Conservation (phyloP, 2,888 invertebrate genomes). For the Keiferia lycopersicella region DNA sequence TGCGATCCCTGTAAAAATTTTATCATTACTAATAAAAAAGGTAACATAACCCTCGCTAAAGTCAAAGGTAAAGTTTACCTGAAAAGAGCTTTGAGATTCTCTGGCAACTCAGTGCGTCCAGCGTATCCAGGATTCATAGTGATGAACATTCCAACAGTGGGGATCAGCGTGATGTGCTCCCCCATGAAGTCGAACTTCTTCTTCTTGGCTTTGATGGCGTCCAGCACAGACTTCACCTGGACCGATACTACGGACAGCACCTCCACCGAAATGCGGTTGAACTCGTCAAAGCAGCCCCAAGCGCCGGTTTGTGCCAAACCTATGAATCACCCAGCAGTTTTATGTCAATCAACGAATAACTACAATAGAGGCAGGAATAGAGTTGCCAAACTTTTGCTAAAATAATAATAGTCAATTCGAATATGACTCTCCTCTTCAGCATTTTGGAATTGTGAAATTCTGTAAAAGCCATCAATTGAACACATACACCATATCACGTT, state of each 20-base stretch:
- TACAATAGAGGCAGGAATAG: too few relatives aligned
- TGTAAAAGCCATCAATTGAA: too few relatives aligned
- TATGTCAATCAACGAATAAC: too few relatives aligned
- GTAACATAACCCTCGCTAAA: not conserved
- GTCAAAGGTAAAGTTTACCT: conserved; percentile 49
- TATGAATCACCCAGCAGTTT: not conserved
- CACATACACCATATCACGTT: too few relatives aligned
- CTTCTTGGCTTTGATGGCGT: conserved; percentile 93
- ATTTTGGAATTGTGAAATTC: too few relatives aligned
- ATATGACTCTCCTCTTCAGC: not conserved
- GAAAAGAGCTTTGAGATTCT: conserved; percentile 87
- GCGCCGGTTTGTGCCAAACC: conserved; percentile 96
- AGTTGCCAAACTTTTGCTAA: too few relatives aligned
- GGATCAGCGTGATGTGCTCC: conserved; percentile 86
- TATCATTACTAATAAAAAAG: too few relatives aligned
- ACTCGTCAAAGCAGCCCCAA: conserved; percentile 99
- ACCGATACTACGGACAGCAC: conserved; percentile 97
- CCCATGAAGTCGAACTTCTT: conserved; percentile 92
- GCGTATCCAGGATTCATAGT: conserved; percentile 99
- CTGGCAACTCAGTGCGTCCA: conserved; percentile 93
- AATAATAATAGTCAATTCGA: too few relatives aligned
- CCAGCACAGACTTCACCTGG: conserved; percentile 92
- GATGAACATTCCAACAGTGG: conserved; percentile 94
- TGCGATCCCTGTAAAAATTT: too few relatives aligned
- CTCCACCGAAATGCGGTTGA: conserved; percentile 96